Conservation (phyloP, 92 coral and sea anemone genomes). For the Epizoanthus scotinus region DNA sequence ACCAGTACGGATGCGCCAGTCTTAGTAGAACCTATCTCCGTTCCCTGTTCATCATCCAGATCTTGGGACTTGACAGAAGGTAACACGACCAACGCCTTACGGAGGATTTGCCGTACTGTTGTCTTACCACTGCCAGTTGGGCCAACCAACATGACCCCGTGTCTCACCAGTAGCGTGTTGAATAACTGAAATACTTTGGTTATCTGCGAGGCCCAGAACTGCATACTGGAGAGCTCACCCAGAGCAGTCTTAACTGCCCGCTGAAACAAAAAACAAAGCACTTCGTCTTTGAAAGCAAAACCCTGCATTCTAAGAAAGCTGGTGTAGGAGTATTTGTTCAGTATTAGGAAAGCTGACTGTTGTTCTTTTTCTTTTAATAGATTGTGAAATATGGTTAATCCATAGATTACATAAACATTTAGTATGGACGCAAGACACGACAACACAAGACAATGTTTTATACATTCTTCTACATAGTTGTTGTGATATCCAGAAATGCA, state of each 20-base stretch:
- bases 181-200: conserved; percentile 80
- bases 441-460: no score
- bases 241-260: conserved; percentile 72
- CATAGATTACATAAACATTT: no score
- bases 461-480: no score
- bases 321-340: no score
- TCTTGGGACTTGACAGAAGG: conserved; percentile 73
- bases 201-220: conserved; percentile 80
- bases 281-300: no score
- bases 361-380: no score
- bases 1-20: conserved; percentile 26
- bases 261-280: conserved; percentile 42
- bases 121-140: conserved; percentile 99
- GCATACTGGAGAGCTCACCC: conserved; percentile 69
- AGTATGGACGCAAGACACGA: no score
- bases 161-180: conserved; percentile 82
- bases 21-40: conserved; percentile 23
- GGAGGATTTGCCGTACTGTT: conserved; percentile 83
- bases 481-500: no score
- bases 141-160: conserved; percentile 92
- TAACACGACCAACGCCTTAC: conserved; percentile 77
- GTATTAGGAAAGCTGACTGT: no score
- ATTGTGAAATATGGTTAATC: no score
- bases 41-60: conserved; percentile 45
- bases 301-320: no score